Evolutionary conservation across 2,888 invertebrate species (phyloP), one percentile per base, ranked within the genome.

Genomic region (Muschampia staudingeri): DNA sequence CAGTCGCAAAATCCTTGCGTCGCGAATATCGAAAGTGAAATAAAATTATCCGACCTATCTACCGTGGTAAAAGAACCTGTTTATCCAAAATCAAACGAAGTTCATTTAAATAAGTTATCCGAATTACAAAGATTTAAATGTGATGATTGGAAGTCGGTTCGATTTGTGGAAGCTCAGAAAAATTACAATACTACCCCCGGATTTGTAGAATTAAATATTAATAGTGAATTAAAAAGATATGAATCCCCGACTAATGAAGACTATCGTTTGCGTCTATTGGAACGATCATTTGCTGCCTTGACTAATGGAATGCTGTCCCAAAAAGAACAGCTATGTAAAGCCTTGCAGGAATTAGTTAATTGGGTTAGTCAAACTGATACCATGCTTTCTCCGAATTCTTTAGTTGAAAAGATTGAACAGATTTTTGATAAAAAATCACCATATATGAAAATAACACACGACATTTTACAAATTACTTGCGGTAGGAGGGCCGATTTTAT

Each of bases 401-500:
- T 75, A 75, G 1, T 34, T 37, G 75, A 75, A 37, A 76, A 76
- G 30, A 65, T 76, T 16, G 76, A 65, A 65, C 37, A 30, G 16
- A 19, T 76, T 52, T 76, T 76, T 67, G n/a, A 19, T 42, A 76
- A 76, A 65, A 25, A 76, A 37, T 76, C 76, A 5, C 19, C 61
- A 4, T 67, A 76, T 42, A 65, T 30, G 19, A 76, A 76, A 42
- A 52, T 76, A 16, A 65, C 76, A 34, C 42, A 75, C n/a, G 75
- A 75, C 11, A 37, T 75, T 12, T 75, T 75, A 37, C 75, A 75
- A 75, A 78, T 82, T 30, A 69, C 56, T n/a, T 82, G 82, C 19
- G 78, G 73, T 40, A 78, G 78, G 30, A 19, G 82, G 16, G 82
- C 78, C 19, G 82, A 82, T 67, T 73, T 34, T 56, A 70, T 82